These are phyloP conservation scores for Automeris io DNA, from an alignment of 2,888 invertebrate genomes.

Conservation along the genomic window DNA sequence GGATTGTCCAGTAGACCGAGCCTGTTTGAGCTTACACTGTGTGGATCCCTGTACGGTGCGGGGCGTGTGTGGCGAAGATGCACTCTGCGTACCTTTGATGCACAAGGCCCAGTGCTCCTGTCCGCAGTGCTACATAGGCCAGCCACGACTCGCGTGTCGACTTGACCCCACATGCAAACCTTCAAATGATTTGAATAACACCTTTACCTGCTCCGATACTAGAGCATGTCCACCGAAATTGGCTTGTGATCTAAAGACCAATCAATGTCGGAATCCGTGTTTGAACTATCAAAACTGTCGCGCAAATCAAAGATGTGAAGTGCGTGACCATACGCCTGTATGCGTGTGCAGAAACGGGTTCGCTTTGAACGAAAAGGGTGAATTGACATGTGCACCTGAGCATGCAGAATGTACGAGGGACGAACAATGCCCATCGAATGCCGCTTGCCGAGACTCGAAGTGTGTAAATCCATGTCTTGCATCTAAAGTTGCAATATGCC, in stretches of 20 bases:
- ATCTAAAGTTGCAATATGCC: slow-evolving; percentile 81
- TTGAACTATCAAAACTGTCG: slow-evolving; percentile 83
- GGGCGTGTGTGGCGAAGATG: slow-evolving; percentile 92
- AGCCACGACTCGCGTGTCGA: slow-evolving; percentile 86
- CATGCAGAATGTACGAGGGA: slow-evolving; percentile 87
- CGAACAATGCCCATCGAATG: slow-evolving; percentile 90
- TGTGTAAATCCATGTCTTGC: slow-evolving; percentile 92
- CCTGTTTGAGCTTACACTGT: slow-evolving; percentile 93
- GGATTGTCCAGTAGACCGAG: slow-evolving; percentile 94
- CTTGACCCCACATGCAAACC: slow-evolving; percentile 87
- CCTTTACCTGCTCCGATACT: slow-evolving; percentile 80
- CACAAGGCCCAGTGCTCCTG: slow-evolving; percentile 93
- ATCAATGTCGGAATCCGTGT: slow-evolving; percentile 90
- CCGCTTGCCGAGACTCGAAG: slow-evolving; percentile 88
- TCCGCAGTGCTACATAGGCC: slow-evolving; percentile 91
- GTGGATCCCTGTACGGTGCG: slow-evolving; percentile 93
- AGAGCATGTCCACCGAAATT: slow-evolving; percentile 85
- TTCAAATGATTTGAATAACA: slow-evolving; percentile 76
- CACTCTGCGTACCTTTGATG: slow-evolving; percentile 89
- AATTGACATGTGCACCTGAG: slow-evolving; percentile 90
- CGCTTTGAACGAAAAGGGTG: slow-evolving; percentile 90
- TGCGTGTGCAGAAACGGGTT: slow-evolving; percentile 94
- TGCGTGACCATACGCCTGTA: slow-evolving; percentile 88
- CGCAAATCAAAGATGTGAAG: slow-evolving; percentile 91
- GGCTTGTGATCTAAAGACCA: slow-evolving; percentile 82